These are phyloP conservation scores for Eulemur rubriventer DNA, from an alignment of 2,797 vertebrate genomes.

Conservation along the genomic window DNA sequence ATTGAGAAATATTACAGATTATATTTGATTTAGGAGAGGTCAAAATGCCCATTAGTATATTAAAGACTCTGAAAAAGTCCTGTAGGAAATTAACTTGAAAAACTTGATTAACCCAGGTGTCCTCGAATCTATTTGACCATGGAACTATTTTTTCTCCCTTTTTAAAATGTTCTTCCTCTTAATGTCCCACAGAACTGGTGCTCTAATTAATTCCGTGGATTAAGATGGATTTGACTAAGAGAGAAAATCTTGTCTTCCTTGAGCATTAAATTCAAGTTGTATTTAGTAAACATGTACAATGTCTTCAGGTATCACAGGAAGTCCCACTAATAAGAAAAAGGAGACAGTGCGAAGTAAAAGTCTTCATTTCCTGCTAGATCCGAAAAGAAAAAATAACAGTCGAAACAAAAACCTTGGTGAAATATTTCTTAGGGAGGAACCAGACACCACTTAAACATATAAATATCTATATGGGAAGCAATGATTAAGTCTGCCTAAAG, in stretches of 20 bases:
- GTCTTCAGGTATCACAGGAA: conserved; percentile 3
- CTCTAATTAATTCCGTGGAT: neutral
- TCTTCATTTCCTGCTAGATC: conserved; percentile 23
- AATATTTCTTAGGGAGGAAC: neutral
- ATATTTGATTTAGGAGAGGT: neutral
- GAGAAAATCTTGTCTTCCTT: neutral
- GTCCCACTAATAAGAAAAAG: conserved; percentile 30
- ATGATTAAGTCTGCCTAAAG: neutral
- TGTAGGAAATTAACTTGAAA: neutral
- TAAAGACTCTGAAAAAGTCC: neutral
- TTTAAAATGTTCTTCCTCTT: neutral
- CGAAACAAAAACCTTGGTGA: conserved; percentile 32
- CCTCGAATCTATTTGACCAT: neutral
- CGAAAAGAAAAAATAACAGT: neutral
- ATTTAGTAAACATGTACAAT: neutral
- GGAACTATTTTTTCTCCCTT: neutral
- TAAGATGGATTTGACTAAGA: conserved; percentile 29
- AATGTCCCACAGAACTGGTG: neutral
- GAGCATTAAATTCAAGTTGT: neutral
- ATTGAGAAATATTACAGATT: neutral
- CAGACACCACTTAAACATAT: neutral
- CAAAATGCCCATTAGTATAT: neutral
- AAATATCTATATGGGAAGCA: neutral
- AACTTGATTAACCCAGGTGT: neutral
- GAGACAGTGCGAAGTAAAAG: neutral